Percentiles rank a stretch among this genome's conserved stretches.
Evolutionary conservation across 2,797 vertebrate species (phyloP).

Genomic region (Bovichtus diacanthus): DNA sequence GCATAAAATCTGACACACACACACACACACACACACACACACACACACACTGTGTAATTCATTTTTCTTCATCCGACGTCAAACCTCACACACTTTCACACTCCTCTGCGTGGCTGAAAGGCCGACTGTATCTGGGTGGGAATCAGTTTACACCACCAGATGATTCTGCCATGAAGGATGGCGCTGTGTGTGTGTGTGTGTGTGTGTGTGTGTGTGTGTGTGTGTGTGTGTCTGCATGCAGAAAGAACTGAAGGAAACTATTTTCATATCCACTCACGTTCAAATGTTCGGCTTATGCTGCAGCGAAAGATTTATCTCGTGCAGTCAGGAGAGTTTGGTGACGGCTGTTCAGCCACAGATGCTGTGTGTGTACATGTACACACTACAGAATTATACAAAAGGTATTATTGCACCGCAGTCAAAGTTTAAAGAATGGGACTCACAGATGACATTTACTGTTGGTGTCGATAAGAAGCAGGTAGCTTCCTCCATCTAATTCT

Average conservation of each 20-base stretch:
- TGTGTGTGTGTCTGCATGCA: neutral
- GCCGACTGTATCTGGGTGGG: constrained; percentile 58
- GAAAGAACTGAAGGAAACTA: neutral
- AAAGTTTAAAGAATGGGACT: no score
- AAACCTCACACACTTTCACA: constrained; percentile 61
- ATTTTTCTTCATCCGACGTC: constrained; percentile 51
- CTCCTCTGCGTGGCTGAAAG: constrained; percentile 58
- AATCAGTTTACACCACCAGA: constrained; percentile 41
- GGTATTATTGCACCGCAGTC: no score
- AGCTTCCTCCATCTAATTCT: no score
- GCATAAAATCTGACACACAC: constrained; percentile 7
- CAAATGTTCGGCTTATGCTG: no score
- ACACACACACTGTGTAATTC: constrained; percentile 8
- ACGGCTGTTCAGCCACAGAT: no score
- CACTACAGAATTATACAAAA: no score
- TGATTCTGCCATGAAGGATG: constrained; percentile 42
- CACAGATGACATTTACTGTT: no score
- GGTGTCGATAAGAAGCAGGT: no score
- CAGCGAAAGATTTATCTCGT: no score
- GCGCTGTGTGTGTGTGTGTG: neutral
- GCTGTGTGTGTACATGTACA: no score
- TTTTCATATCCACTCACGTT: neutral
- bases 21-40: constrained; percentile 11
- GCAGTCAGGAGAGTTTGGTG: no score
- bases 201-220: neutral